phyloP scores from a whole-genome alignment of 2,797 vertebrate species.

The Phataginus tricuspis region DNA sequence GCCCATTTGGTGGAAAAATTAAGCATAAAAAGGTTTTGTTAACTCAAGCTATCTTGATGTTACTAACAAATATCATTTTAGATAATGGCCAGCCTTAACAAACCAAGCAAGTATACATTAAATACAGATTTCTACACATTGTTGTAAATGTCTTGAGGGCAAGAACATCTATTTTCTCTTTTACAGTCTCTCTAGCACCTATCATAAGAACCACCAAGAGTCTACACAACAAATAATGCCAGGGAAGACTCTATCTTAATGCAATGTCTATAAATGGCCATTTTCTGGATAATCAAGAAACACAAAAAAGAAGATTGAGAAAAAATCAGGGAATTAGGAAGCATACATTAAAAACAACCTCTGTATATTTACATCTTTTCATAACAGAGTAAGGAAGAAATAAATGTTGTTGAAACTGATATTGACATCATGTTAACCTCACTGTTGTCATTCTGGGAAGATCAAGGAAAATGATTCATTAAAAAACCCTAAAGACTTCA shows the following conservation, averaged over 20 bases:
- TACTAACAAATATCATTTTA: conserved; percentile 8
- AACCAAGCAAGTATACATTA: not conserved
- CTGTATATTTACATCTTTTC: not conserved
- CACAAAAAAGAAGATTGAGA: not conserved
- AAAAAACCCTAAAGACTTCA: not conserved
- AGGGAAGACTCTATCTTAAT: not conserved
- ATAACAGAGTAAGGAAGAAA: not conserved
- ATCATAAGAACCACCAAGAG: not conserved
- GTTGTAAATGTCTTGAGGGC: not conserved
- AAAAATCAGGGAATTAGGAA: not conserved
- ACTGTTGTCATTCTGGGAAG: not conserved
- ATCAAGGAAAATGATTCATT: conserved; percentile 62
- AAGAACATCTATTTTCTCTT: not conserved
- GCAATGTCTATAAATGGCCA: not conserved
- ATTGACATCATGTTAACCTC: not conserved
- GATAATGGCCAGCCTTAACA: not conserved
- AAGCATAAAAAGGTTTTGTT: conserved; percentile 16
- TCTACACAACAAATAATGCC: not conserved
- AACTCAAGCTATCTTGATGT: not conserved
- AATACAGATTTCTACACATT: not conserved
- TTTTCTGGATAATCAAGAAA: not conserved
- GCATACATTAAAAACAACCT: not conserved
- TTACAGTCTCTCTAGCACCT: not conserved
- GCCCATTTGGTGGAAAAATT: not conserved
- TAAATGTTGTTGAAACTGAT: not conserved